Base-by-base conservation (phyloP, 2,888 invertebrate genomes). In the Synanthedon myopaeformis region DNA sequence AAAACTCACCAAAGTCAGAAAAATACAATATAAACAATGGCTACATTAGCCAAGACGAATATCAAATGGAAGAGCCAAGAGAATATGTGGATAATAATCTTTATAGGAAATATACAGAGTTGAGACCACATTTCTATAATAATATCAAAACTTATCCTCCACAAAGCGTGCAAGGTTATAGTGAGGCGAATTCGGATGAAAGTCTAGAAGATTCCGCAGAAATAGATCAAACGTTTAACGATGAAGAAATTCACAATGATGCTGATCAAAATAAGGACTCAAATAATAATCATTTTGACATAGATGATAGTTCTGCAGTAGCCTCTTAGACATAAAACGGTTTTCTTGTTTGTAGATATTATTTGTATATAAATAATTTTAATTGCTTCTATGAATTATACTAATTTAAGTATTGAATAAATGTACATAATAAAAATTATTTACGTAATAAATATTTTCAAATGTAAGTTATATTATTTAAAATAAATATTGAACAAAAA, bases 221-320 rank as follows among this genome's bases (percentile, higher is more conserved):
- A 54, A 56, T 69, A 19, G 69, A 73, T 53, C 70, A 72, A 42
- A 63, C 64, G 56, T 72, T 69, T 35, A 72, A 76, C 57, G 73
- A 79, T 55, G 72, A 78, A 53, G 76, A 76, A 56, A 56, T 65
- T 17, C 68, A 68, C 14, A 68, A 64, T 54, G 61, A 66, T 41
- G 54, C 54, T 41, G 59, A 61, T 14, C 71, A 67, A 54, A 70
- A 68, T 56, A 76, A 63, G 56, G 79, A 79, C 58, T 62, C 65
- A 1, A 80, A 79, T 62, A 80, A 78, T 55, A 72, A 78, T 59
- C 65, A 69, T 57, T 63, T 72, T 51, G 78, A 83, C 55, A 56
- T 60, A 3, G 74, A 79, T 53, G 80, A 78, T 53, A 69, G 62
- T 41, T 69, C 69, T 42, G 74, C 82, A 42, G 70, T 82, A 53